These are phyloP conservation scores for Artibeus lituratus DNA, from an alignment of 2,797 vertebrate species.

Conservation along the genomic window DNA sequence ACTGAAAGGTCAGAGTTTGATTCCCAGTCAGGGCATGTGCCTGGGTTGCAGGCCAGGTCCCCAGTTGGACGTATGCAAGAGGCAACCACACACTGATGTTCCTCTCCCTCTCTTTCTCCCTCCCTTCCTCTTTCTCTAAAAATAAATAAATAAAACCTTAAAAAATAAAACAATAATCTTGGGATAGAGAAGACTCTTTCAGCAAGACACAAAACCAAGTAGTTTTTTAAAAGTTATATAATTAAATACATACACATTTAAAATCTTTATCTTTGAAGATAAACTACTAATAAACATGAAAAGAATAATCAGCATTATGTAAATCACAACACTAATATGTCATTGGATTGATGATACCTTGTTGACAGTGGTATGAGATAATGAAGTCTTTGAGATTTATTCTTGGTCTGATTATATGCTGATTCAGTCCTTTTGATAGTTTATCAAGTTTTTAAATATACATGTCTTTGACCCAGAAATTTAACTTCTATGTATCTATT, in stretches of 20 bases:
- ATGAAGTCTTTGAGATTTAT: neutral
- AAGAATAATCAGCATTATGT: slow-evolving; percentile 7
- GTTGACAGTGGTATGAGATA: neutral
- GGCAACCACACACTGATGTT: neutral
- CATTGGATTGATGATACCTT: neutral
- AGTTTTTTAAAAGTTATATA: neutral
- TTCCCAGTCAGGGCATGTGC: neutral
- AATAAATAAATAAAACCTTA: neutral
- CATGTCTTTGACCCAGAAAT: neutral
- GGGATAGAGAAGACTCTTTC: neutral
- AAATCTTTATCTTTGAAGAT: neutral
- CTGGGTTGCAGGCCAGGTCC: neutral
- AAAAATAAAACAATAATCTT: neutral
- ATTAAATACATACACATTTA: neutral
- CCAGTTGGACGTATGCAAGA: neutral
- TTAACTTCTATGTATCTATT: neutral
- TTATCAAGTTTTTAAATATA: slow-evolving; percentile 10
- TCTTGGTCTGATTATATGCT: neutral
- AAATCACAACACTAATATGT: neutral
- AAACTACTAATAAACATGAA: slow-evolving; percentile 18
- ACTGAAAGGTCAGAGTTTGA: neutral
- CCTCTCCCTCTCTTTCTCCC: neutral
- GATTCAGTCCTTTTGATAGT: neutral
- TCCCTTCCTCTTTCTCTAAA: neutral
- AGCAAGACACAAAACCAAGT: slow-evolving; percentile 24